These are phyloP conservation scores for Parazoanthus atlanticus DNA, from an alignment of 92 coral and sea anemone species.

Conservation along the genomic window DNA sequence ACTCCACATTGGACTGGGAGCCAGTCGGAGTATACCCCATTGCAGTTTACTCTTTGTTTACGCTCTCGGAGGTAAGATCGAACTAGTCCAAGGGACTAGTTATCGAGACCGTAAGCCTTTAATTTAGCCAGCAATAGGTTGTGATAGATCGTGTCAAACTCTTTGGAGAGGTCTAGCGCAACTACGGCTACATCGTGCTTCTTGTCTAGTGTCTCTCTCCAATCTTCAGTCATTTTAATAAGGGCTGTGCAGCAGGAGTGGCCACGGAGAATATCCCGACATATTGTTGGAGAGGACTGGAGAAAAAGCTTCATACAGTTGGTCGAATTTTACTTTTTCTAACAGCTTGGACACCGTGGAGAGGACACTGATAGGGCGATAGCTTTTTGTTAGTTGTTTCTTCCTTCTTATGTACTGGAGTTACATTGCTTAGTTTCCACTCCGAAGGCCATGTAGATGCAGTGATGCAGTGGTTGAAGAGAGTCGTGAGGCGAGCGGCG, in stretches of 20 bases:
- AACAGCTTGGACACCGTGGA: constrained; percentile 26
- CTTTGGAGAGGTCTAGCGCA: constrained; percentile 51
- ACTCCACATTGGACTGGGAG: constrained; percentile 56
- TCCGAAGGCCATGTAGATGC: background rate
- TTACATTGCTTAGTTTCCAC: constrained; percentile 35
- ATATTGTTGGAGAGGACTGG: constrained; percentile 11
- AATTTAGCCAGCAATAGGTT: constrained; percentile 45
- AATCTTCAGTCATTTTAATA: constrained; percentile 7
- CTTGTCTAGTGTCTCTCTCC: constrained; percentile 21
- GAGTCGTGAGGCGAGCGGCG: too few species aligned
- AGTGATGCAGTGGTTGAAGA: too few species aligned
- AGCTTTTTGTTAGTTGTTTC: constrained; percentile 20
- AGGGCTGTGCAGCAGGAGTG: too few species aligned
- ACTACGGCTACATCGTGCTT: constrained; percentile 41
- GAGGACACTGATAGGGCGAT: constrained; percentile 21
- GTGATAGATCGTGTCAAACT: constrained; percentile 53
- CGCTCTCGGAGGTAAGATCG: too few species aligned
- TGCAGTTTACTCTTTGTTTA: constrained; percentile 59
- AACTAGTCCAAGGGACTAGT: constrained; percentile 6
- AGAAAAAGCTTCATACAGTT: constrained; percentile 11
- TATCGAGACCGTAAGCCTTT: constrained; percentile 52
- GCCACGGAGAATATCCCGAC: constrained; percentile 28
- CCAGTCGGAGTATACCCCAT: constrained; percentile 58
- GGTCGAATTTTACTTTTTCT: constrained; percentile 34
- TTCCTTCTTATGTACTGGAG: constrained; percentile 22